Conservation (phyloP, 2,113 vertebrate genomes). For the Meriones unguiculatus region DNA sequence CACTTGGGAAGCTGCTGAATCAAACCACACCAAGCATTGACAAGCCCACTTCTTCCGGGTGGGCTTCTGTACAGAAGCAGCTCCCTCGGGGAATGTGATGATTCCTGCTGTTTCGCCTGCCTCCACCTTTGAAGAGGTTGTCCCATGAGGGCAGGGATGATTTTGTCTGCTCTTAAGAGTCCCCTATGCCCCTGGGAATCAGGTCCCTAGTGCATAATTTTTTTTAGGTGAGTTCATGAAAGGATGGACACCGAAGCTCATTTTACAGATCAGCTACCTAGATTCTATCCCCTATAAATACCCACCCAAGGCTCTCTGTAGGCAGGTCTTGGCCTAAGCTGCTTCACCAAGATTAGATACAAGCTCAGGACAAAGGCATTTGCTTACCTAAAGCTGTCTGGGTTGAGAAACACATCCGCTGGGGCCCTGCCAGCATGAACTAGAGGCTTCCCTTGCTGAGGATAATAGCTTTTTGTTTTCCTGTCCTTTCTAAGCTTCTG, state of each 20-base stretch:
- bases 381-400: conserved; percentile 10
- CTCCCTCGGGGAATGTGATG: accelerated
- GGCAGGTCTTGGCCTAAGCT: not conserved
- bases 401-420: not conserved
- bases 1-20: not conserved
- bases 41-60: not conserved
- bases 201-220: not conserved
- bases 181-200: not conserved
- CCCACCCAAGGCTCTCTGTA: not conserved
- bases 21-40: too few relatives aligned
- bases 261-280: not conserved
- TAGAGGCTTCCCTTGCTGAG: not conserved
- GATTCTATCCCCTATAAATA: not conserved
- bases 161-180: not conserved
- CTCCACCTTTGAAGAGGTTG: not conserved
- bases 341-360: not conserved
- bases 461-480: conserved; percentile 1
- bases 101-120: not conserved
- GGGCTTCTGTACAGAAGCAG: not conserved
- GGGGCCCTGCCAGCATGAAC: not conserved
- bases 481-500: not conserved
- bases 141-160: not conserved
- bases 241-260: not conserved
- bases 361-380: not conserved
- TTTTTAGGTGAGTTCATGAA: not conserved